These are phyloP conservation scores for Misgurnus mizolepis DNA, from an alignment of 2,113 vertebrate genomes.

Conservation along the genomic window DNA sequence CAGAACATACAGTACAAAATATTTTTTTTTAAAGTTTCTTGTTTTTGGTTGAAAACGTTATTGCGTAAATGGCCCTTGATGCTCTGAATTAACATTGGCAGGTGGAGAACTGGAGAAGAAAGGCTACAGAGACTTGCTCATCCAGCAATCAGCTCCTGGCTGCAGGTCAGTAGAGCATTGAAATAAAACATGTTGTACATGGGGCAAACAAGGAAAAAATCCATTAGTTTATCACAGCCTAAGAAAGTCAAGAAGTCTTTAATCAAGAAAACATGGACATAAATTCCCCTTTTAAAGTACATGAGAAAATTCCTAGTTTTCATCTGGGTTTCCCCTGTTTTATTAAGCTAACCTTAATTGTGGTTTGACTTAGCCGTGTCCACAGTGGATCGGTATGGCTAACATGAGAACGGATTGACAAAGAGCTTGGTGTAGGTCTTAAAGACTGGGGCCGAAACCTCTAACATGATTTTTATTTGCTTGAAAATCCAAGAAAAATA, in stretches of 20 bases:
- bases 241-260: conserved; percentile 13
- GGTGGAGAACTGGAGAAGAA: conserved; percentile 85
- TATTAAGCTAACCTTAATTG: conserved; percentile 23
- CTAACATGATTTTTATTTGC: conserved; percentile 73
- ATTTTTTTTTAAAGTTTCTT: too few relatives aligned
- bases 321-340: conserved; percentile 14
- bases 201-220: conserved; percentile 76
- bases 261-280: conserved; percentile 19
- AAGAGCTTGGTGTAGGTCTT: conserved; percentile 28
- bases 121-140: conserved; percentile 84
- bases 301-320: conserved; percentile 31
- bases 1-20: too few relatives aligned
- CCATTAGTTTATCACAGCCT: conserved; percentile 41
- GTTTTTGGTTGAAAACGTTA: too few relatives aligned
- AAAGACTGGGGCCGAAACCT: conserved; percentile 39
- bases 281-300: conserved; percentile 7
- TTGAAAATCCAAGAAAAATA: conserved; percentile 75
- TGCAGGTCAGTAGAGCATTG: conserved; percentile 75
- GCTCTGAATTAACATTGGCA: conserved; percentile 55
- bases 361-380: conserved; percentile 24
- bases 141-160: conserved; percentile 82
- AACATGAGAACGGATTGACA: conserved; percentile 28
- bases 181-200: conserved; percentile 52
- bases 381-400: not conserved
- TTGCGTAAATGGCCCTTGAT: not conserved